Base-by-base conservation (phyloP, 2,113 vertebrate genomes). In the Pomatorhinus ruficollis region DNA sequence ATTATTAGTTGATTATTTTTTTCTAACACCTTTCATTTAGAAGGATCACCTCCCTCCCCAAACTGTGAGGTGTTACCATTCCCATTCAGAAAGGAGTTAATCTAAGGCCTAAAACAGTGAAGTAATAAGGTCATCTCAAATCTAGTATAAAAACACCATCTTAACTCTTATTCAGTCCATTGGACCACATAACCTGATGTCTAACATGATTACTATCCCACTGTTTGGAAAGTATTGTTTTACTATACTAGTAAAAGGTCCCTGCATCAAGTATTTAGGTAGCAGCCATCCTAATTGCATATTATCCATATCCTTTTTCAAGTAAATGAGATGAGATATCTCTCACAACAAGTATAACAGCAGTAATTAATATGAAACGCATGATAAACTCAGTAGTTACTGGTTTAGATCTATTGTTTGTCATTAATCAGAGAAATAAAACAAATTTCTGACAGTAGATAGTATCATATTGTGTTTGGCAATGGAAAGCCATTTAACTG, bases 331-430 rank as follows among this genome's bases (percentile, higher is more conserved):
- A 11, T 15, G 11, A 86, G 23, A 7, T 22, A 27, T 14, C 39
- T 54, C n/a, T 33, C 0, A 0, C 52, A 53, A 47, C 10, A 63
- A 57, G 9, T 13, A n/a, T 23, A 8, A 19, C 1, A 75, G 15
- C 39, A 57, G 17, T 33, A 72, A 72, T 6, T 44, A 72, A 53
- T 3, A 33, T 40, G 22, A 79, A 47, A 35, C 23, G 19, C 20
- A 28, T 12, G 4, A 83, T 20, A 79, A 84, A 49, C 5, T 87
- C 35, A 45, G 4, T 2, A 69, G 11, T 28, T 76, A 64, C 37
- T 22, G 21, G 2, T 60, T 87, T 79, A 79, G 22, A 61, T 5
- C 19, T 45, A 21, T 50, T 69, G 13, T 70, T 69, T 86, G 18
- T n/a, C 14, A 2, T 24, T 59, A 76, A n/a, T 35, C 39, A 57